Conservation (phyloP, 1,140 invertebrate species). For the Dinoponera quadriceps region DNA sequence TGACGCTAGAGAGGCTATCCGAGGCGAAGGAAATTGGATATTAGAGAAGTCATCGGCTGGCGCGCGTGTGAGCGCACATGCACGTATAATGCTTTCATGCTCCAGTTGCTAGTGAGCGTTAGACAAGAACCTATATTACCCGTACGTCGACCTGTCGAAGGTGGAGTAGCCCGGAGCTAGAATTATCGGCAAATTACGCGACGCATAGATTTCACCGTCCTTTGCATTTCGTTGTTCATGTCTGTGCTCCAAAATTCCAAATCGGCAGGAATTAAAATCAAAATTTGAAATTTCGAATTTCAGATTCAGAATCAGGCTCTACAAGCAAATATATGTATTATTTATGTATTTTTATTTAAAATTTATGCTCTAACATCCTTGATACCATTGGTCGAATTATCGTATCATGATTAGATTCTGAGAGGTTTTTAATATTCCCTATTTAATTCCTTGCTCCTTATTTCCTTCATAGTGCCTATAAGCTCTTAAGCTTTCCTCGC, state of each 20-base stretch:
- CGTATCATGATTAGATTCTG: too few relatives aligned
- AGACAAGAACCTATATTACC: slow-evolving; percentile 69
- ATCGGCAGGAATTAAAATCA: too few relatives aligned
- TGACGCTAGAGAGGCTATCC: slow-evolving; percentile 31
- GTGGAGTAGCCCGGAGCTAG: slow-evolving; percentile 53
- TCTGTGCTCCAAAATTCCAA: not conserved
- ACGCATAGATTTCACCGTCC: slow-evolving; percentile 4
- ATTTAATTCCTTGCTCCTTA: too few relatives aligned
- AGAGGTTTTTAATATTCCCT: too few relatives aligned
- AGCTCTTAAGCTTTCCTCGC: too few relatives aligned
- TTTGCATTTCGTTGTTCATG: not conserved
- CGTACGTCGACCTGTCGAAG: slow-evolving; percentile 71
- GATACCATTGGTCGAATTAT: too few relatives aligned
- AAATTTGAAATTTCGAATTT: too few relatives aligned
- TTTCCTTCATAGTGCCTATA: too few relatives aligned
- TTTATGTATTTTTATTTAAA: too few relatives aligned
- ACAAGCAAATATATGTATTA: not conserved
- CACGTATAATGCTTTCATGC: slow-evolving; percentile 71
- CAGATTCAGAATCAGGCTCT: not conserved
- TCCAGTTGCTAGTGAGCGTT: slow-evolving; percentile 73
- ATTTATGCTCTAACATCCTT: too few relatives aligned
- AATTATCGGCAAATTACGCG: slow-evolving; percentile 61
- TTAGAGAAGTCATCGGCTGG: slow-evolving; percentile 56
- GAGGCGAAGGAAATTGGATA: slow-evolving; percentile 68
- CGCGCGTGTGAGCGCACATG: slow-evolving; percentile 19